Conservation (phyloP, 2,888 invertebrate genomes). For the Salpingus planirostris region DNA sequence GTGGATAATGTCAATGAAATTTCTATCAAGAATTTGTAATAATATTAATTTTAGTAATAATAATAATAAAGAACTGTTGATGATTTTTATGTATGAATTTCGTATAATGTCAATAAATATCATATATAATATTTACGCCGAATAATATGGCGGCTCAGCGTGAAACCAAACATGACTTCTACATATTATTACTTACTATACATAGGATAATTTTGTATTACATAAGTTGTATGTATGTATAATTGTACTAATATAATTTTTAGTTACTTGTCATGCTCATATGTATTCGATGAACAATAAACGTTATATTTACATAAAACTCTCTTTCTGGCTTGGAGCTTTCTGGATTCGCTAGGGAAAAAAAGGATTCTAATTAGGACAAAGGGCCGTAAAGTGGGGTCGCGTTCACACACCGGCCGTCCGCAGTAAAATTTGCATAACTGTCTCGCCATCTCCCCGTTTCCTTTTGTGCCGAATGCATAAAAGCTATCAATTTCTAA, state of each 20-base stretch:
- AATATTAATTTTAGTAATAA: slow-evolving; percentile 3
- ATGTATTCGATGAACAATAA: slow-evolving; percentile 29
- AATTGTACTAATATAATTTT: slow-evolving; percentile 27
- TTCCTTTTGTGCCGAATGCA: no score
- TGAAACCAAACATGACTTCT: slow-evolving; percentile 23
- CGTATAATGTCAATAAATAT: slow-evolving; percentile 9
- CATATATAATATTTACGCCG: no score
- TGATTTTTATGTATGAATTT: slow-evolving; percentile 6
- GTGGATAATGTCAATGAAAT: slow-evolving; percentile 24
- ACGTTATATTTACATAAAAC: slow-evolving; percentile 29
- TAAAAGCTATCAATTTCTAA: no score
- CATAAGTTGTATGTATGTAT: slow-evolving; percentile 28
- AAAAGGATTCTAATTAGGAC: no score
- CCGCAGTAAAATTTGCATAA: no score
- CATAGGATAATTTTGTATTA: slow-evolving; percentile 22
- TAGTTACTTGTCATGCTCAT: slow-evolving; percentile 24
- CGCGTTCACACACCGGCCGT: no score
- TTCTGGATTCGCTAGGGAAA: no score
- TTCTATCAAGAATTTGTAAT: slow-evolving; percentile 20
- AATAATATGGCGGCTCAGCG: slow-evolving; percentile 18
- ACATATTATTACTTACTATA: slow-evolving; percentile 11
- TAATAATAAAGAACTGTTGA: background rate
- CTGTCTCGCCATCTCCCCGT: no score
- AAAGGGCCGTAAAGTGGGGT: no score
- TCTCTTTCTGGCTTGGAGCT: no score